Conservation (phyloP, 2,888 invertebrate species). For the Tenthredo notha region DNA sequence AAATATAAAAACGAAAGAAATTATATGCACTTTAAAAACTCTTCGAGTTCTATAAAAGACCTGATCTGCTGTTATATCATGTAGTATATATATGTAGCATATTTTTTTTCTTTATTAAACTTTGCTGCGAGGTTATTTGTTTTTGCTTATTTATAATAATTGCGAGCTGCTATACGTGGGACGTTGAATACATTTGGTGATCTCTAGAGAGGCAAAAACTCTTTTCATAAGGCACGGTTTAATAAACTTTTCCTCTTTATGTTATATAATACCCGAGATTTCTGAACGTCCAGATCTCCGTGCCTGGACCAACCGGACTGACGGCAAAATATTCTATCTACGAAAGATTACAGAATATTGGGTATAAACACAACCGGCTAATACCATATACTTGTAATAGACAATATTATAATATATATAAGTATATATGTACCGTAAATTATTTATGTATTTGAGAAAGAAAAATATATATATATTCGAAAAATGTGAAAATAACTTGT, state of each 20-base stretch:
- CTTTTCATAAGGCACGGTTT: conserved; percentile 1
- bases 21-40: neutral
- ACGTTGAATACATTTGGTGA: neutral
- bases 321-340: neutral
- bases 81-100: too few relatives aligned
- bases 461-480: too few relatives aligned
- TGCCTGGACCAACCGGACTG: conserved; percentile 4
- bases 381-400: neutral
- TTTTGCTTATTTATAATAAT: neutral
- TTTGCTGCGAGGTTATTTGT: neutral
- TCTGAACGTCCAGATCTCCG: neutral
- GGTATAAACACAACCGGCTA: neutral
- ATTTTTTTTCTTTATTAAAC: neutral
- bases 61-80: neutral
- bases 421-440: too few relatives aligned
- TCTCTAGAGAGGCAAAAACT: conserved; percentile 1
- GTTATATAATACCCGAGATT: neutral
- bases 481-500: too few relatives aligned
- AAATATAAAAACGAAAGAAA: too few relatives aligned
- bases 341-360: neutral
- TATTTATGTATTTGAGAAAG: too few relatives aligned
- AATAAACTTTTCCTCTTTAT: conserved; percentile 12
- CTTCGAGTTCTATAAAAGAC: neutral
- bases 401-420: too few relatives aligned
- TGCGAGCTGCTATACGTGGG: neutral